Evolutionary conservation across 2,888 invertebrate genomes (phyloP).

Genomic region (Minunthozetes semirufus): DNA sequence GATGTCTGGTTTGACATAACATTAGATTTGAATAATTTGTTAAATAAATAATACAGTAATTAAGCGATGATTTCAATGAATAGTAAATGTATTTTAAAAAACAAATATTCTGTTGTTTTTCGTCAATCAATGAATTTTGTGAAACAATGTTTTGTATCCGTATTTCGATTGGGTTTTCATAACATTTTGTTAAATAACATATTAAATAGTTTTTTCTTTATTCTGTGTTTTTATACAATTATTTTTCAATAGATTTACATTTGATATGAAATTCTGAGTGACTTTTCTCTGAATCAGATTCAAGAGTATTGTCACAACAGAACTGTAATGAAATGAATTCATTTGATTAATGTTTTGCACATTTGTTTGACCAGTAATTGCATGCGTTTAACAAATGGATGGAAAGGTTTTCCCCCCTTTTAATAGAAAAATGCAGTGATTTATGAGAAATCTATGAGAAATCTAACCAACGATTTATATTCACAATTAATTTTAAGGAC

Average conservation of each 20-base stretch:
- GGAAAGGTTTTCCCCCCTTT: neutral
- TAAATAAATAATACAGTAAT: no score
- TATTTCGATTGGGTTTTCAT: no score
- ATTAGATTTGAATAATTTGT: no score
- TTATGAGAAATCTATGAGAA: neutral
- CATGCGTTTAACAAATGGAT: slow-evolving; percentile 13
- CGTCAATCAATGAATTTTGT: no score
- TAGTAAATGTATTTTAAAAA: no score
- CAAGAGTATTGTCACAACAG: neutral
- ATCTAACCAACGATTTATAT: neutral
- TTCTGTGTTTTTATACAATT: neutral
- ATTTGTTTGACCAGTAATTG: neutral
- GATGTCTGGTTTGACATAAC: no score
- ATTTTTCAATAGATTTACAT: neutral
- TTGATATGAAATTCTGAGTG: neutral
- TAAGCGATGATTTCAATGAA: no score
- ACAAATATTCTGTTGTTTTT: no score
- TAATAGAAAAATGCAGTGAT: neutral
- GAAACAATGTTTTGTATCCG: no score
- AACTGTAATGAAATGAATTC: no score
- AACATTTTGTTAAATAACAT: no score
- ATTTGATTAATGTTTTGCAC: neutral
- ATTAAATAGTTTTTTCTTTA: no score
- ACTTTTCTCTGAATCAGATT: neutral
- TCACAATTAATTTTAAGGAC: neutral